These are phyloP conservation scores for Oryzias celebensis DNA, from an alignment of 2,113 vertebrate genomes.

Conservation along the genomic window DNA sequence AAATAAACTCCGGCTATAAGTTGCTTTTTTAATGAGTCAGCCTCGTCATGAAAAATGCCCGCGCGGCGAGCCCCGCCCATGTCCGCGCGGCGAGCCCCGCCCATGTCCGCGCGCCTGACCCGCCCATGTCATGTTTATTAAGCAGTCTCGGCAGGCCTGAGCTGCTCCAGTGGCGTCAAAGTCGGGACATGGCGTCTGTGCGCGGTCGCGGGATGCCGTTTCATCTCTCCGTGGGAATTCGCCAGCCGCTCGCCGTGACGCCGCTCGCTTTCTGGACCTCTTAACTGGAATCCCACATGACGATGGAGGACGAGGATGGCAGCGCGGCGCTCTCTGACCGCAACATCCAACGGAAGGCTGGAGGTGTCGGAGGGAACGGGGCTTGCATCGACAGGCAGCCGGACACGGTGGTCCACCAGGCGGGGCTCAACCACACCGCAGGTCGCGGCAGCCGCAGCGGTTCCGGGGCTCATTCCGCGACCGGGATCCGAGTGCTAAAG, in stretches of 20 bases:
- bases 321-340: slow-evolving; percentile 38
- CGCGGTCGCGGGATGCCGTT: slow-evolving; percentile 61
- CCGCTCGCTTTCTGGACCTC: slow-evolving; percentile 6
- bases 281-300: slow-evolving; percentile 48
- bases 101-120: slow-evolving; percentile 3
- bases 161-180: slow-evolving; percentile 55
- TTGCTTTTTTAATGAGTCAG: too few relatives aligned
- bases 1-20: too few relatives aligned
- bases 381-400: slow-evolving; percentile 72
- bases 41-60: too few relatives aligned
- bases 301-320: slow-evolving; percentile 77
- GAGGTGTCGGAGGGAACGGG: slow-evolving; percentile 69
- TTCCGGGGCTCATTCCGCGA: slow-evolving; percentile 61
- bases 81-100: too few relatives aligned
- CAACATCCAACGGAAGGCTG: slow-evolving; percentile 57
- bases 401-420: slow-evolving; percentile 64
- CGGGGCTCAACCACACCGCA: slow-evolving; percentile 62
- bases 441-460: slow-evolving; percentile 68
- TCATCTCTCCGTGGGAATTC: slow-evolving; percentile 66
- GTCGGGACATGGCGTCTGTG: slow-evolving; percentile 75
- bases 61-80: too few relatives aligned
- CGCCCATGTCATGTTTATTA: slow-evolving; percentile 76
- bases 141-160: slow-evolving; percentile 56
- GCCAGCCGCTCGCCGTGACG: slow-evolving; percentile 39
- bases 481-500: slow-evolving; percentile 82